phyloP scores from a whole-genome alignment of 2,797 vertebrate species.

The Neoniphon sammara region DNA sequence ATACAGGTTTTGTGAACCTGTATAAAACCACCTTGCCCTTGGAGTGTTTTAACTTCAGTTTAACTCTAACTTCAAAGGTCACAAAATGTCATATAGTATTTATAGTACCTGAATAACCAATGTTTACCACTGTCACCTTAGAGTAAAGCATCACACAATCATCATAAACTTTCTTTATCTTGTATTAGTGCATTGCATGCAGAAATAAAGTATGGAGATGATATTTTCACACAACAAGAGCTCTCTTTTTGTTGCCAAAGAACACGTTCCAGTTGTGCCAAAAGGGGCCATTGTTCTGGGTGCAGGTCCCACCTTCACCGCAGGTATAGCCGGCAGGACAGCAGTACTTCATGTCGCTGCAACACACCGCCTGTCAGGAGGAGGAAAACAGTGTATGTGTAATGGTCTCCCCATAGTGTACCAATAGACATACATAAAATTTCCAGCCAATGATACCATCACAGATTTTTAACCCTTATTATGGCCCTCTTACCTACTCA shows the following conservation, averaged over 20 bases:
- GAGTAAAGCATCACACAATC: constrained; percentile 17
- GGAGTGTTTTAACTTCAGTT: constrained; percentile 31
- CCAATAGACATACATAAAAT: too few relatives aligned
- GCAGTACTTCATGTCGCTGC: constrained; percentile 83
- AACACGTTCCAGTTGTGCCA: constrained; percentile 71
- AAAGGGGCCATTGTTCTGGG: background rate
- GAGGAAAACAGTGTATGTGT: background rate
- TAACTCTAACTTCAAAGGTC: background rate
- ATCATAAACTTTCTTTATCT: constrained; percentile 14
- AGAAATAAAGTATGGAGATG: background rate
- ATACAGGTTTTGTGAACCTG: background rate
- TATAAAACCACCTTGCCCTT: constrained; percentile 3
- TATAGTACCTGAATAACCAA: background rate
- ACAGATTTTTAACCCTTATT: too few relatives aligned
- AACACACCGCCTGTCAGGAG: constrained; percentile 86
- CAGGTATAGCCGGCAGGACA: constrained; percentile 82
- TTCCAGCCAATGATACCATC: too few relatives aligned
- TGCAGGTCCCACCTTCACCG: constrained; percentile 55
- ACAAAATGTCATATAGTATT: background rate
- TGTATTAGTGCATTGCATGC: constrained; percentile 28
- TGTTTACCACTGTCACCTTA: background rate
- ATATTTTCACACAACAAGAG: constrained; percentile 52
- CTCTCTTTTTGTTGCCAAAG: constrained; percentile 67
- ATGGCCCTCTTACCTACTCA: too few relatives aligned
- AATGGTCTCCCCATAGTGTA: too few relatives aligned